Evolutionary conservation across 30 jellyfish, hydroid and myxozoan genomes (phyloP), one percentile per base, ranked within the genome.

Genomic region (Chironex yamaguchii): DNA sequence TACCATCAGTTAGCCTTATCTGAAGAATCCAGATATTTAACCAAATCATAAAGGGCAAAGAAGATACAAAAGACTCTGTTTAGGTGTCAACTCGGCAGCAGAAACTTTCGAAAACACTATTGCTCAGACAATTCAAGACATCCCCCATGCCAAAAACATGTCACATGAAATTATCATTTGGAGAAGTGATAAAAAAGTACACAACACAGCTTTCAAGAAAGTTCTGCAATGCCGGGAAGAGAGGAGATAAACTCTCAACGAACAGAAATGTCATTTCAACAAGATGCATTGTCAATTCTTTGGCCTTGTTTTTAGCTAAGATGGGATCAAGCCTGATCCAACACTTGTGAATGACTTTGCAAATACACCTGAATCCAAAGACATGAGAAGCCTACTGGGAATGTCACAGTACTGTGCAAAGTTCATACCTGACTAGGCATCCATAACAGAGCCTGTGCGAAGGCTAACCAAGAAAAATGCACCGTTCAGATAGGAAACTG

Each of bases 321-420:
- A 81, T 63, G 91, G 85, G 49, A 78, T 81, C 32, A 64, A 78
- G 67, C 91, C 91, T 6, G 86, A 81, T 48, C 91, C 85, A 81
- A 78, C 76, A 42, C 89, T 52, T 21, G 81, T 58, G 34, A 75
- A 75, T 50, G 88, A 75, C 33, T 75, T 79, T 63, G 82, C 81
- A 50, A 79, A 79, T 34, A 79, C 82, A 63, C 90, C 49, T 32
- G 71, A 35, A 79, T 82, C 84, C 58, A 63, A 79, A 82, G 80
- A 26, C 26, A 26, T 66, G 65, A 26, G 22, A 48, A 48, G 62
- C 62, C n/a, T 48, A 9, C n/a, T 48, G 62, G 62, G 62, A 48
- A 12, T 48, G 12, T 11, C 29, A 6, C 73, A n/a, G n/a, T 66
- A 66, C 80, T 66, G 58, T 66, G 63, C 11, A 66, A 12, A 30